A percentile compares a stretch with the other conserved stretches of the same genome.
phyloP scores from a whole-genome alignment of 1,140 invertebrate species.

The Psix sp. region DNA sequence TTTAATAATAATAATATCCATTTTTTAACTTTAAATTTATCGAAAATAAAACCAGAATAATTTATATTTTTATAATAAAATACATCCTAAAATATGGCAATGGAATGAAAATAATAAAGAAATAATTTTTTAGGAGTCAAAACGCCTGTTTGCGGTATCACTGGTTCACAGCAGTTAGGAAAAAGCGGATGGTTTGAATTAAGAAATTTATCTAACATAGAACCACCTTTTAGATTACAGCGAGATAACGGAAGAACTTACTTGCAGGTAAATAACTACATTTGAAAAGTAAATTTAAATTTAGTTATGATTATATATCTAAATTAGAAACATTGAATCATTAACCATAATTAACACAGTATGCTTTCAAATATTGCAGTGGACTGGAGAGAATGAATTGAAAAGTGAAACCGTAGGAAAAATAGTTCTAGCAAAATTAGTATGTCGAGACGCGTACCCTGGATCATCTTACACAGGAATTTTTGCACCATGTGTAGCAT shows the following conservation, averaged over 20 bases:
- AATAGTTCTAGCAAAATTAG: slow-evolving; percentile 85
- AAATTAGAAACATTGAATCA: no score
- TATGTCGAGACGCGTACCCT: slow-evolving; percentile 85
- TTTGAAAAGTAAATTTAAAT: no score
- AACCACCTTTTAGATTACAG: slow-evolving; percentile 88
- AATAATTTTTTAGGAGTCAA: slow-evolving; percentile 79
- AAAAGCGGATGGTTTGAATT: slow-evolving; percentile 86
- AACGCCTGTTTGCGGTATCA: slow-evolving; percentile 91
- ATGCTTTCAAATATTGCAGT: slow-evolving; percentile 78
- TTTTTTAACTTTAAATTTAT: no score
- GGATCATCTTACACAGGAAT: slow-evolving; percentile 77
- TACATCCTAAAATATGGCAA: no score
- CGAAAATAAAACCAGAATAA: no score
- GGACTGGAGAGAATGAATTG: slow-evolving; percentile 87
- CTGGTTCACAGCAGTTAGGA: slow-evolving; percentile 87
- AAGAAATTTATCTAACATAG: slow-evolving; percentile 83
- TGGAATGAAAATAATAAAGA: no score
- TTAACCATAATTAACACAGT: no score
- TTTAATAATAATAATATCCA: no score
- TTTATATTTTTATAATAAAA: no score
- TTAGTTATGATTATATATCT: no score
- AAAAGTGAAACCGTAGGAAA: slow-evolving; percentile 85
- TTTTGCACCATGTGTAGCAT: slow-evolving; percentile 90
- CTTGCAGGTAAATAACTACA: slow-evolving; percentile 78
- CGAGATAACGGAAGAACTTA: slow-evolving; percentile 88